Conservation (phyloP, 1,140 invertebrate genomes). For the Hesperophylax magnus region DNA sequence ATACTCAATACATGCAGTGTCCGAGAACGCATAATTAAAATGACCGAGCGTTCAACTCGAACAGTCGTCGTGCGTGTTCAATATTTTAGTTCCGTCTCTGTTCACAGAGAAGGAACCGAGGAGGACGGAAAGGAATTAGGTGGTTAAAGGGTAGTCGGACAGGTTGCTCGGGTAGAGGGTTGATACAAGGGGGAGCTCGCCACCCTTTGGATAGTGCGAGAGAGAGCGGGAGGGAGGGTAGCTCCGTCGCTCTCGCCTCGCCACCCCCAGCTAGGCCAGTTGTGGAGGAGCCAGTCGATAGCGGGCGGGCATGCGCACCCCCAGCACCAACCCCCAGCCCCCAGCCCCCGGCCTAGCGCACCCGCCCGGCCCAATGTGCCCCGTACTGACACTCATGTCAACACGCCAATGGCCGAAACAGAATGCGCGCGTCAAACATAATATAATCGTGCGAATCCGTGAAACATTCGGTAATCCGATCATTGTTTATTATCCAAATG, state of each 20-base stretch:
- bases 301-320: slow-evolving; percentile 47
- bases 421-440: slow-evolving; percentile 40
- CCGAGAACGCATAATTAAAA: slow-evolving; percentile 30
- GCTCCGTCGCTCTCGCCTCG: slow-evolving; percentile 12
- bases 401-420: slow-evolving; percentile 47
- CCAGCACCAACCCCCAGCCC: background rate
- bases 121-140: background rate
- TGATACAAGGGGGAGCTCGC: background rate
- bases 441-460: slow-evolving; percentile 32
- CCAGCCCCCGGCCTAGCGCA: slow-evolving; percentile 27
- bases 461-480: background rate
- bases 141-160: slow-evolving; percentile 8
- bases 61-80: background rate
- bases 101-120: background rate
- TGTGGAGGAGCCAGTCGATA: slow-evolving; percentile 31
- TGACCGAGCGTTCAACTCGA: slow-evolving; percentile 15
- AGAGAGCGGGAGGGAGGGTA: slow-evolving; percentile 21
- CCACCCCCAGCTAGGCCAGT: background rate
- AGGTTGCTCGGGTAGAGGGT: slow-evolving; percentile 1
- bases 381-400: slow-evolving; percentile 43
- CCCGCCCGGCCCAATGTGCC: slow-evolving; percentile 38
- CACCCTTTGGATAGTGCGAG: background rate
- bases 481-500: slow-evolving; percentile 21
- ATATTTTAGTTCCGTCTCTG: slow-evolving; percentile 1
- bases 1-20: slow-evolving; percentile 28